phyloP scores from a whole-genome alignment of 2,113 vertebrate genomes.

The Rhinolophus ferrumequinum region DNA sequence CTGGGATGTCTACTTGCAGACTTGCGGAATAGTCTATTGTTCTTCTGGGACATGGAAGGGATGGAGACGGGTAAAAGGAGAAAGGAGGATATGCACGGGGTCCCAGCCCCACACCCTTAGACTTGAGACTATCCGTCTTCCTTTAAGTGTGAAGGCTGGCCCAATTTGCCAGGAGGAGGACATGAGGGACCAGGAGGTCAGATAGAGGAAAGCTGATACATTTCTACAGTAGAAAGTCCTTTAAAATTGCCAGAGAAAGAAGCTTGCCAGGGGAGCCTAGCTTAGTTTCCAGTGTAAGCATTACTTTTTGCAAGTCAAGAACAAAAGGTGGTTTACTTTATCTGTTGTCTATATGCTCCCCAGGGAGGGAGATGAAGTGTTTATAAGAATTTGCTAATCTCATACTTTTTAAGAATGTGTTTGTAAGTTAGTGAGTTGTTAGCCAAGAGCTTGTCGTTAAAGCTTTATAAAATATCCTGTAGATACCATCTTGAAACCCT shows the following conservation, averaged over 20 bases:
- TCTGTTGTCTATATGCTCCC: neutral
- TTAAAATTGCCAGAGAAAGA: neutral
- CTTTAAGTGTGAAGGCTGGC: neutral
- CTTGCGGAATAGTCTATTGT: neutral
- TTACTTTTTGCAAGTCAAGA: neutral
- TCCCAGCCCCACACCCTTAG: neutral
- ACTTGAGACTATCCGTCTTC: neutral
- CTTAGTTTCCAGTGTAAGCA: neutral
- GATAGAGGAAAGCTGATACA: neutral
- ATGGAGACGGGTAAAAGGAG: neutral
- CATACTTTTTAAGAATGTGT: neutral
- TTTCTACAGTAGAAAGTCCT: neutral
- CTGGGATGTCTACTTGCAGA: neutral
- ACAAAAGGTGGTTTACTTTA: neutral
- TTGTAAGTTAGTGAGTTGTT: neutral
- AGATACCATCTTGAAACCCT: slow-evolving; percentile 9
- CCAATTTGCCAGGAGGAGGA: neutral
- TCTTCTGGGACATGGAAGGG: neutral
- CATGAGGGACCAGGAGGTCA: neutral
- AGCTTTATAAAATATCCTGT: neutral
- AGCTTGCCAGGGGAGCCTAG: neutral
- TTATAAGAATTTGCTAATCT: neutral
- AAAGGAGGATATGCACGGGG: neutral
- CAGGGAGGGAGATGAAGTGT: neutral
- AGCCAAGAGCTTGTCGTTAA: neutral